Conservation (phyloP, 2,797 vertebrate species). For the Hippopotamyrus pictus region DNA sequence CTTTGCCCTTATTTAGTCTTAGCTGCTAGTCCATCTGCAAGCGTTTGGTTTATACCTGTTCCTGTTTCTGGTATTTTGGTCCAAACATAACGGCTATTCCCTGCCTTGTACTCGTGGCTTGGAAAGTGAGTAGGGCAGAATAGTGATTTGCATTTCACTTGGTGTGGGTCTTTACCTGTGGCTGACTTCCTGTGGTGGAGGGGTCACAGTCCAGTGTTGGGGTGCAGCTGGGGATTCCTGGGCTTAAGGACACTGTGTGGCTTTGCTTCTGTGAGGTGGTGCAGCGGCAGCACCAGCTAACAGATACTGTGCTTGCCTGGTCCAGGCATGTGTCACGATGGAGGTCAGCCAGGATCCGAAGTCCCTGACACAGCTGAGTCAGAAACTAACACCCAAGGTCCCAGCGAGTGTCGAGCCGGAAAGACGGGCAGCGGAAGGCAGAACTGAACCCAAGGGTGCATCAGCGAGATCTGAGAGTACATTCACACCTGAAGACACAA, state of each 20-base stretch:
- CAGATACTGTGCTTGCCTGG: slow-evolving; percentile 5
- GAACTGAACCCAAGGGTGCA: not conserved
- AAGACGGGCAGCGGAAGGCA: not conserved
- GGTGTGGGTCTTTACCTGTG: not conserved
- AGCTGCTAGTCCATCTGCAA: not conserved
- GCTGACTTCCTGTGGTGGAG: not conserved
- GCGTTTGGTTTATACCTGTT: not conserved
- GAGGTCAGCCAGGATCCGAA: slow-evolving; percentile 44
- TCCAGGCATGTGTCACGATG: slow-evolving; percentile 58
- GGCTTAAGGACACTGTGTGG: not conserved
- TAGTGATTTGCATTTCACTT: not conserved
- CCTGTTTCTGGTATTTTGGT: not conserved
- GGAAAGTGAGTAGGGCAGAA: not conserved
- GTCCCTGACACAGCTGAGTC: slow-evolving; percentile 48
- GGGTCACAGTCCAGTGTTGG: not conserved
- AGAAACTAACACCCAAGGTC: slow-evolving; percentile 41
- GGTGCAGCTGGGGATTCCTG: not conserved
- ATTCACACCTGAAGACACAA: not conserved
- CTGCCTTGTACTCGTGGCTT: not conserved
- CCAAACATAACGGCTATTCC: not conserved
- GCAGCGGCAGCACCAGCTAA: not conserved
- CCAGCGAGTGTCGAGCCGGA: not conserved
- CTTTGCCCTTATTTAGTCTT: not conserved
- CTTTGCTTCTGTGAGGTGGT: not conserved
- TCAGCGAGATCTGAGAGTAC: not conserved